Evolutionary conservation across 1,140 invertebrate genomes (phyloP).

Genomic region (Apis mellifera): Amel_HAv3.1 CM009932.2:9495501-9496000

Average conservation of each 20-base stretch:
- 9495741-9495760: background rate
- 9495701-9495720: background rate
- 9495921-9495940: background rate
- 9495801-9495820: background rate
- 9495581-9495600: background rate
- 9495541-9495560: too few relatives aligned
- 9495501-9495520: too few relatives aligned
- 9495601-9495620: too few relatives aligned
- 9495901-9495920: background rate
- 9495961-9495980: background rate
- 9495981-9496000: slow-evolving; percentile 17
- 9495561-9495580: background rate
- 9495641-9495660: background rate
- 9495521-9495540: too few relatives aligned
- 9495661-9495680: background rate
- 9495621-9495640: background rate
- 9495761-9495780: background rate
- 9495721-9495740: background rate
- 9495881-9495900: background rate
- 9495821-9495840: background rate
- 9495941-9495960: slow-evolving; percentile 16
- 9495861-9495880: slow-evolving; percentile 4
- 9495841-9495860: slow-evolving; percentile 6
- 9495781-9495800: background rate
- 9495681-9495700: background rate